Base-by-base conservation (phyloP, 2,113 vertebrate genomes). In the Pantherophis guttatus region DNA sequence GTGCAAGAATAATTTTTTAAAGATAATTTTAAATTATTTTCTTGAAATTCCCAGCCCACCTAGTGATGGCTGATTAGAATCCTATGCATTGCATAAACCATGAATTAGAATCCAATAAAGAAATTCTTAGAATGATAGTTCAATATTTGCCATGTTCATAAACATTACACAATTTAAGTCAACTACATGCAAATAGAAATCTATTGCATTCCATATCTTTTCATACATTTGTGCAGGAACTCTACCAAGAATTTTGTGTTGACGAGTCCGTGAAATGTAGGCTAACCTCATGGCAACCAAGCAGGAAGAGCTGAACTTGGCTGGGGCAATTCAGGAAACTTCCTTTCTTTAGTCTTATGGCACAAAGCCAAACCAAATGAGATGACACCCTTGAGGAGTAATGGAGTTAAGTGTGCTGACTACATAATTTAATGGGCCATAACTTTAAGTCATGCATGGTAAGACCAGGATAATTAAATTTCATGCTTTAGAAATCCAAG, bases 381-480 rank as follows among this genome's bases (percentile, higher is more conserved):
- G 87, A 89, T 86, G 50, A 92, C 75, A 91, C 48, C 50, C n/a
- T 57, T 86, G 70, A 65, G 48, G 86, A 33, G 91, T 86, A 91
- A 92, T 26, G 33, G 93, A 91, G 87, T 92, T 87, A 94, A 89
- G 33, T 65, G 90, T n/a, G 33, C 55, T 15, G 17, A 50, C 55
- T n/a, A 86, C 70, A 92, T 94, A 91, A 92, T 92, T 94, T 94
- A 92, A 65, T 92, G 90, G 87, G 15, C 55, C 65, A 89, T 92
- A 89, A 92, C 44, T 44, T 94, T 94, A 90, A 92, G 93, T 94
- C 87, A 92, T 65, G 55, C 87, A 90, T 94, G 87, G 65, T 53
- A 53, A 89, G 86, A 89, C 85, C 44, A 54, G 15, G n/a, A 75
- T 89, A 92, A 92, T 94, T 89, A 92, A 89, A 94, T 92, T 86